These are phyloP conservation scores for Falco peregrinus DNA, from an alignment of 2,797 vertebrate species.

Conservation along the genomic window DNA sequence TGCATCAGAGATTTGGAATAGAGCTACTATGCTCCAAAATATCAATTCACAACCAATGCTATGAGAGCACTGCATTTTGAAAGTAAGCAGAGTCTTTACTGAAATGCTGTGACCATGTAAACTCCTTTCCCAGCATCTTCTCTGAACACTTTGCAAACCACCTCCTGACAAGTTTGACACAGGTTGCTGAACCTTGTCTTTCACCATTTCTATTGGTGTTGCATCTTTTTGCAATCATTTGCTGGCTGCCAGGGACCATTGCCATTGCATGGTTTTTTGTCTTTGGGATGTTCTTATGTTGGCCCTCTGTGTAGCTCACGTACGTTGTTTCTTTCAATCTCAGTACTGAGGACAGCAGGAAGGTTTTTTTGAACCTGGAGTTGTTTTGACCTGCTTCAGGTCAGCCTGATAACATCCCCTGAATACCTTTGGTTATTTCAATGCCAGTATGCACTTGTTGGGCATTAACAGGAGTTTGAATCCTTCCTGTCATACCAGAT, in stretches of 20 bases:
- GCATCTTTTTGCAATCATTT: neutral
- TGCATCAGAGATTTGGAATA: neutral
- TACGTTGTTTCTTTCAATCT: neutral
- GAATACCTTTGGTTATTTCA: neutral
- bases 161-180: neutral
- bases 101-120: neutral
- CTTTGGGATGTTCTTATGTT: neutral
- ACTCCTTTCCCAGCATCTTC: neutral
- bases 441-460: neutral
- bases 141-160: neutral
- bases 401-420: neutral
- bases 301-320: neutral
- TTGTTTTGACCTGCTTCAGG: neutral
- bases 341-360: neutral
- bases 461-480: neutral
- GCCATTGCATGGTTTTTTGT: neutral
- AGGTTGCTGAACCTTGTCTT: neutral
- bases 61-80: neutral
- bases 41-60: neutral
- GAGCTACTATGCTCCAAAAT: neutral
- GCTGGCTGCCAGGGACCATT: neutral
- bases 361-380: neutral
- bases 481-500: neutral
- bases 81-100: neutral
- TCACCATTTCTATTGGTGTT: neutral